These are phyloP conservation scores for Arothron firmamentum DNA, from an alignment of 2,113 vertebrate genomes.

Conservation along the genomic window DNA sequence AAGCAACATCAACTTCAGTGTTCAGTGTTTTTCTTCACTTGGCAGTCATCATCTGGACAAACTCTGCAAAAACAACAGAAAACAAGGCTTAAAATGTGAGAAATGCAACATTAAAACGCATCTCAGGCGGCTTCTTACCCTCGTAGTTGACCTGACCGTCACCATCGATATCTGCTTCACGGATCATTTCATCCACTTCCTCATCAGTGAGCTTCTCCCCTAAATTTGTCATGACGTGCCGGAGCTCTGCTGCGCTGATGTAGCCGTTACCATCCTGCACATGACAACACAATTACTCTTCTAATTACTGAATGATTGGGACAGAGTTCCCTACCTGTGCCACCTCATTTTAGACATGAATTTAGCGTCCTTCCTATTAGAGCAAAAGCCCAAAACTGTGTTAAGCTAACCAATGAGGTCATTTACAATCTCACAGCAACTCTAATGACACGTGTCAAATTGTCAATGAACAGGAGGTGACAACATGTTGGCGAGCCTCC, in stretches of 20 bases:
- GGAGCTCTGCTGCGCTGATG: conserved; percentile 86
- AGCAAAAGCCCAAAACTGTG: no score
- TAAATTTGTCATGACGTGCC: conserved; percentile 90
- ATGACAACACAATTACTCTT: neutral
- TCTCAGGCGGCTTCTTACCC: conserved; percentile 67
- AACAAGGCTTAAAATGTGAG: neutral
- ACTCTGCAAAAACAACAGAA: conserved; percentile 73
- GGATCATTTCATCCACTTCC: conserved; percentile 91
- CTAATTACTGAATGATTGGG: no score
- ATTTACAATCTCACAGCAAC: no score
- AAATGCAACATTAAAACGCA: neutral
- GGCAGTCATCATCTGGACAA: conserved; percentile 93
- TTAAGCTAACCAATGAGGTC: no score
- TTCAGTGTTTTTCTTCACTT: conserved; percentile 78
- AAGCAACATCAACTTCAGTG: conserved; percentile 72
- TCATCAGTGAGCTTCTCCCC: conserved; percentile 90
- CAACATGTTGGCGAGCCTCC: no score
- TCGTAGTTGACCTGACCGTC: conserved; percentile 92
- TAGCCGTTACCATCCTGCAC: conserved; percentile 86
- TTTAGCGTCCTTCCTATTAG: no score
- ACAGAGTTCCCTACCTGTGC: no score
- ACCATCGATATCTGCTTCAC: conserved; percentile 87
- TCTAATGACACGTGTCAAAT: no score
- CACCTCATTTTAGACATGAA: no score
- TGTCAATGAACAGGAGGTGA: no score